A percentile compares a stretch with the other conserved stretches of the same genome.
These are phyloP conservation scores for Plagodis dolabraria DNA, from an alignment of 2,888 invertebrate species.

Conservation along the genomic window DNA sequence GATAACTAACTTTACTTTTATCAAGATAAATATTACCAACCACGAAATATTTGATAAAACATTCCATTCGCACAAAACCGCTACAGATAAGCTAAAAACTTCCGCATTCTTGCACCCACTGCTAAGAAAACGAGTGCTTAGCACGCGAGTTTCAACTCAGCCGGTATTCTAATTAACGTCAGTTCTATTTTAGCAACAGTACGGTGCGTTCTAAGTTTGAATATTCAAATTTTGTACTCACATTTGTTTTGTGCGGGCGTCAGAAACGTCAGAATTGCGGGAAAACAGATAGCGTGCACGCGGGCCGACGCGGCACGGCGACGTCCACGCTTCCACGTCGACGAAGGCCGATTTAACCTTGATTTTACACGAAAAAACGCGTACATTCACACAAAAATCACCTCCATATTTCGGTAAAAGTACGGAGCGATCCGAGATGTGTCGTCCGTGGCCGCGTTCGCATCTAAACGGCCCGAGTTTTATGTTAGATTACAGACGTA, in stretches of 20 bases:
- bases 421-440: constrained; percentile 84
- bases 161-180: constrained; percentile 29
- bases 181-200: constrained; percentile 39
- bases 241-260: constrained; percentile 60
- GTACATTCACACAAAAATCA: constrained; percentile 76
- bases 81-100: constrained; percentile 19
- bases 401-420: constrained; percentile 82
- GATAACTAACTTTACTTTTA: background rate
- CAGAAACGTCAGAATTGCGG: constrained; percentile 65
- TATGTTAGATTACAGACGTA: constrained; percentile 86
- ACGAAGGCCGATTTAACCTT: constrained; percentile 59
- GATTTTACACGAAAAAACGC: constrained; percentile 74
- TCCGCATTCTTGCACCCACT: constrained; percentile 27
- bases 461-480: constrained; percentile 86
- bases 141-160: constrained; percentile 27
- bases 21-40: background rate
- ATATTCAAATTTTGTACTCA: constrained; percentile 73
- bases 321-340: constrained; percentile 63
- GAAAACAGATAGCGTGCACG: constrained; percentile 61
- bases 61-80: constrained; percentile 16
- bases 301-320: constrained; percentile 61
- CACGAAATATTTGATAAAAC: constrained; percentile 17
- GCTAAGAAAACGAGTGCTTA: constrained; percentile 31
- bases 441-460: constrained; percentile 84
- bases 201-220: constrained; percentile 44